Evolutionary conservation across 1,140 invertebrate genomes (phyloP).

Genomic region (Oryzaephilus surinamensis): DNA sequence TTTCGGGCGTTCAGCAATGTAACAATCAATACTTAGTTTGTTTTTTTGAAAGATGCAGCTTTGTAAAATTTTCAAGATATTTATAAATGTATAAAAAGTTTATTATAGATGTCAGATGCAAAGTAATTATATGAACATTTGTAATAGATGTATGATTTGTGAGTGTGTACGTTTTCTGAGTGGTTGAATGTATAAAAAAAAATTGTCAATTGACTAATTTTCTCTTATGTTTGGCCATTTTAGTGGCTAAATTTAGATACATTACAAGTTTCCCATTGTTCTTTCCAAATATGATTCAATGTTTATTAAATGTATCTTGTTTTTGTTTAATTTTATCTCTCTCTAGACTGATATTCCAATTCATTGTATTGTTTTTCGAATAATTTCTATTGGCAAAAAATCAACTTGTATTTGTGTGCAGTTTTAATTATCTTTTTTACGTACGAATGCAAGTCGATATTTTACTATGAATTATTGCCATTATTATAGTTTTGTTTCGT

Average conservation of each 20-base stretch:
- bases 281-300: no score
- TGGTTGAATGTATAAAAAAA: no score
- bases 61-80: constrained; percentile 1
- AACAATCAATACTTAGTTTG: no score
- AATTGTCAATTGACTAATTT: no score
- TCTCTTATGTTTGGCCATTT: not conserved
- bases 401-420: constrained; percentile 6
- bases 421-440: not conserved
- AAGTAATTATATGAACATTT: not conserved
- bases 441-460: not conserved
- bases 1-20: not conserved
- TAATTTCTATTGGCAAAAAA: constrained; percentile 1
- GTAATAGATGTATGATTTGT: not conserved
- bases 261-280: not conserved
- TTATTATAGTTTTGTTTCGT: not conserved
- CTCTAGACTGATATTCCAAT: not conserved
- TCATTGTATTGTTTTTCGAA: not conserved
- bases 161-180: no score
- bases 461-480: not conserved
- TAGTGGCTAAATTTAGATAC: not conserved
- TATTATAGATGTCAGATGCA: constrained; percentile 5
- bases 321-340: not conserved
- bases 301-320: not conserved
- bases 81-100: constrained; percentile 14
- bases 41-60: not conserved